Percentiles rank a stretch among this genome's conserved stretches.
Conservation (phyloP, 2,888 invertebrate species). For the Nebria brevicollis region DNA sequence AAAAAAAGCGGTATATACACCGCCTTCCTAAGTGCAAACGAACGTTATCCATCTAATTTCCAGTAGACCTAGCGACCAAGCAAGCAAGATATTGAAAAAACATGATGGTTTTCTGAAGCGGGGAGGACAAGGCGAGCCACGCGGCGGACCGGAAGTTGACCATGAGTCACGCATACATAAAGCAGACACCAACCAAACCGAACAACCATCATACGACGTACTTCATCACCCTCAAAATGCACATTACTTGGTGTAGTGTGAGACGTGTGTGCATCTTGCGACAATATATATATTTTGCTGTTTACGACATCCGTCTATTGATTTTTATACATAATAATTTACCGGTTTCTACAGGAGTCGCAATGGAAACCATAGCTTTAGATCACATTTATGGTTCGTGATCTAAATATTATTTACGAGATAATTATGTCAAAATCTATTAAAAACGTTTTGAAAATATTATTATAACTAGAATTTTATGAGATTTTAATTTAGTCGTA, state of each 20-base stretch:
- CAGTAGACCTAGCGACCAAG: neutral
- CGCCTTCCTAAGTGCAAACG: neutral
- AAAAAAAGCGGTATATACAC: neutral
- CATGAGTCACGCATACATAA: conserved; percentile 12
- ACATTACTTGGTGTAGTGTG: neutral
- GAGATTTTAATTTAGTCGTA: too few relatives aligned
- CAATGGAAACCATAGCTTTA: too few relatives aligned
- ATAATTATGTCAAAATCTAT: too few relatives aligned
- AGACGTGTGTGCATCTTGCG: too few relatives aligned
- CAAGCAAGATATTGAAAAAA: neutral
- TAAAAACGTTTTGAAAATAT: too few relatives aligned
- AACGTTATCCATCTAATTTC: neutral
- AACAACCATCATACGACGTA: neutral
- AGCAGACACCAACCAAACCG: neutral
- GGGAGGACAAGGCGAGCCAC: neutral
- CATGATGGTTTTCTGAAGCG: neutral
- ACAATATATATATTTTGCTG: too few relatives aligned
- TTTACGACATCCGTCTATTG: too few relatives aligned
- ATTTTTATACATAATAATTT: too few relatives aligned
- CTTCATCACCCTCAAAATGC: neutral
- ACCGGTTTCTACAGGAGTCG: too few relatives aligned
- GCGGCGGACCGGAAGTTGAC: conserved; percentile 14
- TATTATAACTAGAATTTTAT: too few relatives aligned
- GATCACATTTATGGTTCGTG: too few relatives aligned
- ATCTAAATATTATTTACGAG: too few relatives aligned